Evolutionary conservation across 2,888 invertebrate species (phyloP), one percentile per base, ranked within the genome.

Genomic region (Spilosoma lubricipeda): DNA sequence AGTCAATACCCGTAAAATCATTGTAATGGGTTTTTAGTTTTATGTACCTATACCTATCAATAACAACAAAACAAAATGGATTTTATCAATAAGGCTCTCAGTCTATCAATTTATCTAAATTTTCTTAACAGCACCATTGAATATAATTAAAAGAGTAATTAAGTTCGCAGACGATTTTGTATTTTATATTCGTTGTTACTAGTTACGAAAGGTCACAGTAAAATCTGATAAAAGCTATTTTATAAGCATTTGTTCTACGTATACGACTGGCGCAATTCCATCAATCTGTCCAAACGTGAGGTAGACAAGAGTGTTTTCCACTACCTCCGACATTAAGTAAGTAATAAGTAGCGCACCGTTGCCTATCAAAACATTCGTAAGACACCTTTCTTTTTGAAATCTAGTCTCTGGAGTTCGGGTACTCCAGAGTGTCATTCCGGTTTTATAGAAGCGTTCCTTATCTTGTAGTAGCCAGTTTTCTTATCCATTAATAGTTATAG

Each of bases 141-240:
- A 70, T 67, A 77, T 74, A 78, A 86, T 86, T 82, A 77, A 79
- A 71, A 59, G 64, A 64, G 68, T 77, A 80, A 84, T 82, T 76
- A 80, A 72, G 76, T 70, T 74, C 76, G 65, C 77, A 75, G 74
- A 82, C 74, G 67, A 77, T 72, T 82, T 65, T 78, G 70, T 70
- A 82, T 79, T 83, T 83, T 87, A 85, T 84, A 85, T 85, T 82
- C 80, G 79, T 87, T 85, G 84, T 86, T 87, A 85, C 85, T 87
- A 87, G 83, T 81, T 81, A 84, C 80, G 75, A 89, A 89, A 89
- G 89, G 90, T 89, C 89, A 87, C 85, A 83, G 81, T 81, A 77
- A 86, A 89, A 92, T 92, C 92, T 87, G 92, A 93, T 93, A 91
- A 91, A 87, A 87, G 78, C 87, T 89, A 88, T 91, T 92, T 91